Evolutionary conservation across 2,797 vertebrate genomes (phyloP).

Genomic region (Notamacropus eugenii): DNA sequence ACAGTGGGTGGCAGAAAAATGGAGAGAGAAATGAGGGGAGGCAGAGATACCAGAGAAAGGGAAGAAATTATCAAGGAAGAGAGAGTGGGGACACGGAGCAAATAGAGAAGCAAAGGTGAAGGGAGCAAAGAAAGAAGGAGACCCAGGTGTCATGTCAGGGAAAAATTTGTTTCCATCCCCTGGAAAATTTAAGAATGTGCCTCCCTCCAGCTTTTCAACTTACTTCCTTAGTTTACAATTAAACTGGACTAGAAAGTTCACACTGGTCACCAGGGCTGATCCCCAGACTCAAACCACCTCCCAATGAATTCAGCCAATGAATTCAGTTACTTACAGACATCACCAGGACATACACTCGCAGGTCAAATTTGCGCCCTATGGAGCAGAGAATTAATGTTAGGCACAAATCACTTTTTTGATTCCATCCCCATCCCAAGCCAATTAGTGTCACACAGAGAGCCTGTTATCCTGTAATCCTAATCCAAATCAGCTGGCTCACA

Average conservation of each 20-base stretch:
- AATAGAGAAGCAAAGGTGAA: not conserved
- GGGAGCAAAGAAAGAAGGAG: not conserved
- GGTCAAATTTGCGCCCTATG: slow-evolving; percentile 92
- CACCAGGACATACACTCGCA: slow-evolving; percentile 92
- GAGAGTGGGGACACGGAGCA: not conserved
- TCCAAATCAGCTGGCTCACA: not conserved
- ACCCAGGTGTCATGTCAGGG: not conserved
- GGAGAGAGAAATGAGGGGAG: not conserved
- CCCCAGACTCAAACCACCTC: not conserved
- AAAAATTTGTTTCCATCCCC: not conserved
- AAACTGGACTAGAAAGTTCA: not conserved
- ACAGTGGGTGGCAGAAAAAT: not conserved
- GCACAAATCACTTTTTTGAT: not conserved
- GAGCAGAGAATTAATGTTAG: slow-evolving; percentile 30
- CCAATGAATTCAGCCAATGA: not conserved
- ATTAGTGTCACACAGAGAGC: not conserved
- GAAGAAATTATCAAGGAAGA: not conserved
- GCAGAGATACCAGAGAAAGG: not conserved
- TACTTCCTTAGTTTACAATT: not conserved
- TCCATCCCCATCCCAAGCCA: not conserved
- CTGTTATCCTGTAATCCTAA: not conserved
- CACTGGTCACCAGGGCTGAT: no score
- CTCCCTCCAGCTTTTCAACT: not conserved
- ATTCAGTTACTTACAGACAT: slow-evolving; percentile 87
- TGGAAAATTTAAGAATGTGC: not conserved